Conservation (phyloP, 37 sponge, comb jelly and placozoan genomes). For the Cliona cf. orientalis region DNA sequence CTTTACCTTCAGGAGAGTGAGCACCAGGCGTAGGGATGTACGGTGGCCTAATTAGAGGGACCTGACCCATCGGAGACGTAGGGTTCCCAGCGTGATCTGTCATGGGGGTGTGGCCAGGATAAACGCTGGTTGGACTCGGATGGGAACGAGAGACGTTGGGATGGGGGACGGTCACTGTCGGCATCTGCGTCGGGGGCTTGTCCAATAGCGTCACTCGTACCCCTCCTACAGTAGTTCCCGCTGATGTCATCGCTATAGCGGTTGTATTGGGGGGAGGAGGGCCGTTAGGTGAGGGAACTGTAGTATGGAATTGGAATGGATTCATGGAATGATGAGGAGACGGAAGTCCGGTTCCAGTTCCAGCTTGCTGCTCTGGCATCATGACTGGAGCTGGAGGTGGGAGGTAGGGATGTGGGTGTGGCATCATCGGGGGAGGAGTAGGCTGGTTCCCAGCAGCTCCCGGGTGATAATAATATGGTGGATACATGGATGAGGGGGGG, state of each 20-base stretch:
- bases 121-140: neutral
- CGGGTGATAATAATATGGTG: neutral
- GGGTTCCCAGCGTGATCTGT: neutral
- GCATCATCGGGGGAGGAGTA: conserved; percentile 21
- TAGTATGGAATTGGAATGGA: conserved; percentile 12
- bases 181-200: conserved; percentile 56
- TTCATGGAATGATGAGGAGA: conserved; percentile 43
- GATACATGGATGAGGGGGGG: neutral
- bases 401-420: conserved; percentile 1
- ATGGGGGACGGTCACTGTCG: conserved; percentile 22
- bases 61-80: neutral
- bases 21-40: neutral
- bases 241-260: conserved; percentile 2
- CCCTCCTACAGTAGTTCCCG: conserved; percentile 24
- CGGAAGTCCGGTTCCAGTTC: neutral
- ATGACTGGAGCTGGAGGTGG: too few relatives aligned
- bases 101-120: neutral
- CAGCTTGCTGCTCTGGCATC: too few relatives aligned
- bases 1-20: too few relatives aligned
- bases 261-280: neutral
- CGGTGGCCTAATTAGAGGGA: neutral
- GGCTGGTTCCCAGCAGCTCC: too few relatives aligned
- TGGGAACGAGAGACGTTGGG: neutral
- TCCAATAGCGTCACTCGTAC: conserved; percentile 53
- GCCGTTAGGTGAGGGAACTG: conserved; percentile 17